Base-by-base conservation (phyloP, 2,888 invertebrate species). In the Stramonita haemastoma region DNA sequence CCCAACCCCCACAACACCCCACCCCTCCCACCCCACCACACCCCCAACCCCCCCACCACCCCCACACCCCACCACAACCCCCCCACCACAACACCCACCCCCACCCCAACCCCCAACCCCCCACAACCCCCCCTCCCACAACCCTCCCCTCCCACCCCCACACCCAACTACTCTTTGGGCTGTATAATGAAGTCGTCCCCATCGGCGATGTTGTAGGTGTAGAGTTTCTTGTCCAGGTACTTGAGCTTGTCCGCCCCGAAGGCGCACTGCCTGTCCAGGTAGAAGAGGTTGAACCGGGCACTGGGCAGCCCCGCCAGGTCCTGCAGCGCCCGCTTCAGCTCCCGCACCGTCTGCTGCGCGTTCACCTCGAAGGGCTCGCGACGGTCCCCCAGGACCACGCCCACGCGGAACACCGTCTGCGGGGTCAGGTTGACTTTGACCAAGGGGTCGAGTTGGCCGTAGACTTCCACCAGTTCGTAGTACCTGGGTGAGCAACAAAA, bases 401-500 rank as follows among this genome's bases (percentile, higher is more conserved):
- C 97, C 91, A 98, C 98, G 96, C 90, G 89, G 26, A 93, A 90
- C 19, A 84, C 83, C 11, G 89, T 98, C 97, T 93, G 92, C 60
- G 96, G 96, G 87, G 94, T 94, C 17, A 99, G 97, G 96, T 98
- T 98, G 84, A 99, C 97, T 92, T 98, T 97, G 89, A 98, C 98
- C 93, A 99, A 96, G 0, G 98, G 98, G 96, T 98, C 98, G 90
- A 99, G 97, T 96, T 98, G 97, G 88, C 99, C 99, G 96, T 99
- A 98, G 91, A 98, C 97, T 85, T 97, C 97, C 83, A 98, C 97
- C 92, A 99, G 96, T 96, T 98, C 98, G 95, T 97, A 97, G 96
- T 98, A 98, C 95, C 98, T 98, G 96, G 1, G 57, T 57, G 11
- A 57, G 13, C 32, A 13, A 17, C 15, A 36, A 26, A 32, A 26